Percentiles rank a stretch among this genome's conserved stretches.
These are phyloP conservation scores for Phymastichus coffea DNA, from an alignment of 1,140 invertebrate genomes.

Conservation along the genomic window DNA sequence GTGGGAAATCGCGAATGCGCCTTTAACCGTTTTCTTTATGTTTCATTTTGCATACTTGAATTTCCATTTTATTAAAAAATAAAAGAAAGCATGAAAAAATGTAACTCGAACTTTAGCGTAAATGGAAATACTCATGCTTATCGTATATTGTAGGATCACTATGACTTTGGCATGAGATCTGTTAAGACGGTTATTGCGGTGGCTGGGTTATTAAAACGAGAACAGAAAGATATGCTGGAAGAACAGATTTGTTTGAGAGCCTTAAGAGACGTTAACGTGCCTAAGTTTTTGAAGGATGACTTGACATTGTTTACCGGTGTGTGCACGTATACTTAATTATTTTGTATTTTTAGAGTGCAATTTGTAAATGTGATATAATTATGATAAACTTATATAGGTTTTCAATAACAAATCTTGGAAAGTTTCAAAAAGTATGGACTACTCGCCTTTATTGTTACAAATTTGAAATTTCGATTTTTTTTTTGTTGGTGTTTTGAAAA, in stretches of 20 bases:
- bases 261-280: constrained; percentile 71
- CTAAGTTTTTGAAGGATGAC: constrained; percentile 72
- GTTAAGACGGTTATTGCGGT: constrained; percentile 69
- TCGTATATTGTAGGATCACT: constrained; percentile 55
- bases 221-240: constrained; percentile 65
- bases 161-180: constrained; percentile 61
- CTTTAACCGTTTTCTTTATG: too few relatives aligned
- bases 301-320: constrained; percentile 66
- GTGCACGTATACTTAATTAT: background rate
- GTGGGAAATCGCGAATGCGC: too few relatives aligned
- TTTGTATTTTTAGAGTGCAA: too few relatives aligned
- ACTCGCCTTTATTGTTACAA: too few relatives aligned
- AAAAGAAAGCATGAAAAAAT: too few relatives aligned
- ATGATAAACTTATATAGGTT: background rate
- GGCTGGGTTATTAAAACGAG: constrained; percentile 68
- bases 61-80: background rate
- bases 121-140: too few relatives aligned
- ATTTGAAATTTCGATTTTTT: too few relatives aligned
- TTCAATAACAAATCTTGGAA: too few relatives aligned
- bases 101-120: too few relatives aligned
- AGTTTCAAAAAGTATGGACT: too few relatives aligned
- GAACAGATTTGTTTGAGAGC: constrained; percentile 61
- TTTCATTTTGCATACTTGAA: constrained; percentile 1
- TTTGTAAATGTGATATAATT: too few relatives aligned
- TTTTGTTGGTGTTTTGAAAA: too few relatives aligned